A percentile compares a stretch with the other conserved stretches of the same genome.
These are phyloP conservation scores for Nymphalis urticae DNA, from an alignment of 2,888 invertebrate species.

Conservation along the genomic window DNA sequence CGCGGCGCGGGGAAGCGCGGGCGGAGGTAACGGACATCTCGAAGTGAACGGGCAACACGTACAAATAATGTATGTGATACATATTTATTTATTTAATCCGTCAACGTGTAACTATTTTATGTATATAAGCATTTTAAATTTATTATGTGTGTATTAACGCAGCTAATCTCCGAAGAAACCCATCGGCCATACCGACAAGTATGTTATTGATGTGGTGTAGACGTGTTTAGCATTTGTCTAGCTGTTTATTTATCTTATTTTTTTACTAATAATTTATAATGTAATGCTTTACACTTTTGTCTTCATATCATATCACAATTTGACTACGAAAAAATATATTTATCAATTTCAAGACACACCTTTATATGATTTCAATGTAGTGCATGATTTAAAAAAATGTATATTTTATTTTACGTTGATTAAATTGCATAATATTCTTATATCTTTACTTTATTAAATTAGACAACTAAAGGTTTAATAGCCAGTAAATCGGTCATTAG, in stretches of 20 bases:
- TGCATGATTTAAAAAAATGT: neutral
- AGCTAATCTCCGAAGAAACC: constrained; percentile 70
- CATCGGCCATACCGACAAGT: constrained; percentile 62
- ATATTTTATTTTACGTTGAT: no score
- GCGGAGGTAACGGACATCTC: no score
- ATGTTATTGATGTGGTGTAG: constrained; percentile 52
- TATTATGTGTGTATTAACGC: constrained; percentile 43
- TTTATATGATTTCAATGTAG: neutral
- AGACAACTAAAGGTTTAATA: no score
- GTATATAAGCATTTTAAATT: no score
- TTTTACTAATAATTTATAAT: neutral
- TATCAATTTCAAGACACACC: neutral
- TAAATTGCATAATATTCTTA: no score
- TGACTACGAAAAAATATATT: no score
- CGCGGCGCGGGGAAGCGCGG: no score
- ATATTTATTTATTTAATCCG: no score
- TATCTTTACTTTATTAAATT: no score
- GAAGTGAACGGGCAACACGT: no score
- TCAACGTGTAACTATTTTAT: no score
- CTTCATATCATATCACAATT: neutral
- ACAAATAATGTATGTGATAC: no score
- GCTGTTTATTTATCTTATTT: neutral
- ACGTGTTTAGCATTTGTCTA: constrained; percentile 17
- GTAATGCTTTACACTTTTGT: neutral
- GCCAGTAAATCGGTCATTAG: constrained; percentile 43